These are phyloP conservation scores for Balaeniceps rex DNA, from an alignment of 2,113 vertebrate species.

Conservation along the genomic window DNA sequence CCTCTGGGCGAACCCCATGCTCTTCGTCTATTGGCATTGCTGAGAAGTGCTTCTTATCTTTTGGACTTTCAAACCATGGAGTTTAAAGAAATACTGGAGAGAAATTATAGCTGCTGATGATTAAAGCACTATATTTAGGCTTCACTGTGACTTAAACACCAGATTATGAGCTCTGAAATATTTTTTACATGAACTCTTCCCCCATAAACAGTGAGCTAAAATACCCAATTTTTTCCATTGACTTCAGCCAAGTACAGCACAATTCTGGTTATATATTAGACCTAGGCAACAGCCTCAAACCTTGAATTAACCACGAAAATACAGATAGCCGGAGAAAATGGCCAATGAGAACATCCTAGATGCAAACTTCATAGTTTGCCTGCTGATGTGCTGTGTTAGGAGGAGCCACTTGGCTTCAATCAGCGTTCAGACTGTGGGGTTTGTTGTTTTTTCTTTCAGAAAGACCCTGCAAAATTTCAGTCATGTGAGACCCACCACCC, in stretches of 20 bases:
- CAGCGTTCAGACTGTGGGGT: neutral
- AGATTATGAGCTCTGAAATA: neutral
- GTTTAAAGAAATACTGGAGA: constrained; percentile 9
- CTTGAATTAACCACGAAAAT: neutral
- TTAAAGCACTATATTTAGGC: constrained; percentile 27
- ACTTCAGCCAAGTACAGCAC: neutral
- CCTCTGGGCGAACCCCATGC: neutral
- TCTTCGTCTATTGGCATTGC: neutral
- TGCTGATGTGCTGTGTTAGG: neutral
- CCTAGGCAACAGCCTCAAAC: neutral
- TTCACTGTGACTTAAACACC: neutral
- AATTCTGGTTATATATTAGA: neutral
- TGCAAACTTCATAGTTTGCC: neutral
- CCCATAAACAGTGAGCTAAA: neutral
- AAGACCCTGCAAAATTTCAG: neutral
- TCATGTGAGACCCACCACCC: neutral
- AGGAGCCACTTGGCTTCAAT: neutral
- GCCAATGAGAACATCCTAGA: neutral
- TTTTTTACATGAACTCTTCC: neutral
- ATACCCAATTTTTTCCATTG: neutral
- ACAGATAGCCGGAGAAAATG: neutral
- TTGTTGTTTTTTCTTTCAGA: neutral
- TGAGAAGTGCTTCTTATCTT: constrained; percentile 64
- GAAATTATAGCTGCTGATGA: neutral
- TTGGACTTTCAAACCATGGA: constrained; percentile 71